phyloP scores from a whole-genome alignment of 2,888 invertebrate species.

The Lepidocyrtinus sp. region DNA sequence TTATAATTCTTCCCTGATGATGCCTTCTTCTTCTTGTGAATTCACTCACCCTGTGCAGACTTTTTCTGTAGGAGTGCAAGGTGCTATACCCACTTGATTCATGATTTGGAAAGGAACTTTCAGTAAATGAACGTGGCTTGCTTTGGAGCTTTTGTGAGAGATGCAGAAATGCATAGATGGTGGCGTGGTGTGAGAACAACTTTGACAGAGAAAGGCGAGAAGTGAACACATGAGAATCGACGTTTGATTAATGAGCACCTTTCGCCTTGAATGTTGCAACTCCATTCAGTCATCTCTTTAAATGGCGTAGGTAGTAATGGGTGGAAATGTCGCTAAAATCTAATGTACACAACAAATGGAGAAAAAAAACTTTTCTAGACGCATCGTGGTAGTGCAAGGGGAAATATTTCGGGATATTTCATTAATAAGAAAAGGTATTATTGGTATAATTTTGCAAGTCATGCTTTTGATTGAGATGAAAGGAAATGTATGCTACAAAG shows the following conservation, averaged over 20 bases:
- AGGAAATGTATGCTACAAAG: too few species aligned
- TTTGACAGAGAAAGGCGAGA: conserved; percentile 25
- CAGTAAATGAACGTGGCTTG: not conserved
- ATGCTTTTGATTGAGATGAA: too few species aligned
- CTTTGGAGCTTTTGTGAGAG: not conserved
- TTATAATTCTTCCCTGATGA: not conserved
- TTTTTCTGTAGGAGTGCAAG: not conserved
- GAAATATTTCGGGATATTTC: too few species aligned
- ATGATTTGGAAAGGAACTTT: not conserved
- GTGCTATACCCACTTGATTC: not conserved
- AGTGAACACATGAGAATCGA: conserved; percentile 32
- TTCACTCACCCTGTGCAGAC: not conserved
- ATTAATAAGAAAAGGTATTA: too few species aligned
- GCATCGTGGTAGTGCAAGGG: not conserved
- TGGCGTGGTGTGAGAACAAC: conserved; percentile 31
- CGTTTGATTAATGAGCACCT: conserved; percentile 67
- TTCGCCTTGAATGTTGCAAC: conserved; percentile 59
- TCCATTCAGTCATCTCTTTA: conserved; percentile 58
- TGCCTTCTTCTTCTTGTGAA: not conserved
- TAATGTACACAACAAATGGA: not conserved
- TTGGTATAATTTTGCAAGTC: not conserved
- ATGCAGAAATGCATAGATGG: conserved; percentile 20
- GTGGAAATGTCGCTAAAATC: not conserved
- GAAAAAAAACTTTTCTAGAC: not conserved
- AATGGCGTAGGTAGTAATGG: too few species aligned